Percentiles rank a stretch among this genome's conserved stretches.
These are phyloP conservation scores for Leptodactylus fallax DNA, from an alignment of 2,797 vertebrate species.

Conservation along the genomic window DNA sequence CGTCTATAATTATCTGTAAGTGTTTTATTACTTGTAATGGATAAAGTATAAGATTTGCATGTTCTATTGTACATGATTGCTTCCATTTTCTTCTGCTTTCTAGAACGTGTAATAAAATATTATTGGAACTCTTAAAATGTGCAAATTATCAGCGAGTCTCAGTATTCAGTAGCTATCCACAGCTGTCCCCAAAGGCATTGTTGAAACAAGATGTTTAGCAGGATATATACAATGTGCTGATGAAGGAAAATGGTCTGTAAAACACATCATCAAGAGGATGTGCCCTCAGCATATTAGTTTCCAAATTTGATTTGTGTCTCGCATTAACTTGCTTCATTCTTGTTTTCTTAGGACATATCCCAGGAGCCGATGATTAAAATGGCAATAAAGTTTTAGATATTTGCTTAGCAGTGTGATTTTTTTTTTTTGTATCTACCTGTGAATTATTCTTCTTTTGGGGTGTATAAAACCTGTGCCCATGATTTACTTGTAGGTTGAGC, in stretches of 20 bases:
- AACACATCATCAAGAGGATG: constrained; percentile 63
- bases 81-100: constrained; percentile 18
- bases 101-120: constrained; percentile 22
- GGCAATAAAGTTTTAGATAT: neutral
- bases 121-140: constrained; percentile 44
- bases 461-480: neutral
- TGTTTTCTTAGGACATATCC: constrained; percentile 53
- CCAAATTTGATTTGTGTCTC: constrained; percentile 65
- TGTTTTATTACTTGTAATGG: constrained; percentile 26
- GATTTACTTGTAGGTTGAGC: neutral
- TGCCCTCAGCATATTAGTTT: constrained; percentile 68
- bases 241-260: constrained; percentile 64
- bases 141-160: constrained; percentile 37
- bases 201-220: constrained; percentile 70
- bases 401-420: neutral
- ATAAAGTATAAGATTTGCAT: constrained; percentile 16
- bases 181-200: constrained; percentile 63
- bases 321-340: constrained; percentile 65
- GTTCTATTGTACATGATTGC: neutral
- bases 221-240: constrained; percentile 69
- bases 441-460: neutral
- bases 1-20: neutral
- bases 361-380: constrained; percentile 19
- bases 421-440: neutral
- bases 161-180: constrained; percentile 26